Evolutionary conservation across 2,888 invertebrate genomes (phyloP).

Genomic region (Philereme transversata): DNA sequence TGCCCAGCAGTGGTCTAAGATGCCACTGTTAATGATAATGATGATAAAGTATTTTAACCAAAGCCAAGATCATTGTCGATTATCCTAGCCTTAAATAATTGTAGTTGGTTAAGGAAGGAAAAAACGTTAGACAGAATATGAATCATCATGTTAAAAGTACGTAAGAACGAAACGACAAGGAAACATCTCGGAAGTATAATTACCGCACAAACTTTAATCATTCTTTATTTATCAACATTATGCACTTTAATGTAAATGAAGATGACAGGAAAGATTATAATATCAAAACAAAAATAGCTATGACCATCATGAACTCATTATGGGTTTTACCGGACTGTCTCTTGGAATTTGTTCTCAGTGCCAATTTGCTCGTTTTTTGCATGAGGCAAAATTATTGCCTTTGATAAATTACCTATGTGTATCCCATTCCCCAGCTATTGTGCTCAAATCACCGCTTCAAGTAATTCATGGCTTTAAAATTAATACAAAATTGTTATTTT

Average conservation of each 20-base stretch:
- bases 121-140: constrained; percentile 31
- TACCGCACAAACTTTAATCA: constrained; percentile 35
- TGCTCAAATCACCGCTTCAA: constrained; percentile 20
- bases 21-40: too few species aligned
- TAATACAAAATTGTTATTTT: too few species aligned
- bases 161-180: constrained; percentile 41
- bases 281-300: constrained; percentile 11
- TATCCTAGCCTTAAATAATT: constrained; percentile 28
- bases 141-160: constrained; percentile 31
- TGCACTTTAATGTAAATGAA: constrained; percentile 22
- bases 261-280: constrained; percentile 21
- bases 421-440: constrained; percentile 16
- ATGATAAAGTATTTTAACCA: too few species aligned
- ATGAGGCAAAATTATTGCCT: constrained; percentile 30
- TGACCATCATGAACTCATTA: constrained; percentile 26
- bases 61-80: too few species aligned
- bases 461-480: constrained; percentile 5
- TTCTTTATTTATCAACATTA: constrained; percentile 19
- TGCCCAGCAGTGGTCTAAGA: too few species aligned
- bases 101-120: constrained; percentile 33
- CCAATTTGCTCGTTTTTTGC: constrained; percentile 38
- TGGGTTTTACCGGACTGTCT: constrained; percentile 39
- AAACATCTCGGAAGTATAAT: constrained; percentile 54
- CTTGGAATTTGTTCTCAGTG: constrained; percentile 29
- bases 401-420: constrained; percentile 9